Conservation (phyloP, 1,140 invertebrate species). For the Drosophila neocordata region DNA sequence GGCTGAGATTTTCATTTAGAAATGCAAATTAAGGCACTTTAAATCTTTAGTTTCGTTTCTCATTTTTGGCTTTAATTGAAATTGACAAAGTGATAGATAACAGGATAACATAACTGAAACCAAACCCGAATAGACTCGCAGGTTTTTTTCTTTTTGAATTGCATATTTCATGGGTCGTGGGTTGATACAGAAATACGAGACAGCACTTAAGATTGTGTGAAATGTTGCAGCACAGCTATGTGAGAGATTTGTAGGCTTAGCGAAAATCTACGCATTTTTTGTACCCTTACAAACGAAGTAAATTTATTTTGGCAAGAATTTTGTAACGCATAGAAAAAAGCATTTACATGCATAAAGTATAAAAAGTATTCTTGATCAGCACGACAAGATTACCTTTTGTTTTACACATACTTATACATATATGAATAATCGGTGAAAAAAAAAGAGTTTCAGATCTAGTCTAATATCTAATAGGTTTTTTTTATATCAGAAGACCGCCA, state of each 20-base stretch:
- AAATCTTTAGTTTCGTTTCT: conserved; percentile 56
- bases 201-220: conserved; percentile 56
- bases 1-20: conserved; percentile 70
- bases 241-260: conserved; percentile 13
- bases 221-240: conserved; percentile 49
- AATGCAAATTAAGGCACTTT: conserved; percentile 74
- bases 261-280: conserved; percentile 40
- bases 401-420: no score
- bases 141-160: not conserved
- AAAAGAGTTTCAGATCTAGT: no score
- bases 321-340: no score
- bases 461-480: no score
- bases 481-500: no score
- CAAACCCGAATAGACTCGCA: conserved; percentile 29
- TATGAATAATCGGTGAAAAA: no score
- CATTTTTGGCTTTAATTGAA: conserved; percentile 55
- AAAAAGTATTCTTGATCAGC: no score
- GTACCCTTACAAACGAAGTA: no score
- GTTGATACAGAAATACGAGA: conserved; percentile 3
- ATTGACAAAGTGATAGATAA: conserved; percentile 63
- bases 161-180: not conserved
- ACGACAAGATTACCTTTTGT: no score
- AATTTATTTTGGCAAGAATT: no score
- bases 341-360: no score
- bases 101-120: conserved; percentile 63